Evolutionary conservation across 2,888 invertebrate species (phyloP).

Genomic region (Macaria notata): DNA sequence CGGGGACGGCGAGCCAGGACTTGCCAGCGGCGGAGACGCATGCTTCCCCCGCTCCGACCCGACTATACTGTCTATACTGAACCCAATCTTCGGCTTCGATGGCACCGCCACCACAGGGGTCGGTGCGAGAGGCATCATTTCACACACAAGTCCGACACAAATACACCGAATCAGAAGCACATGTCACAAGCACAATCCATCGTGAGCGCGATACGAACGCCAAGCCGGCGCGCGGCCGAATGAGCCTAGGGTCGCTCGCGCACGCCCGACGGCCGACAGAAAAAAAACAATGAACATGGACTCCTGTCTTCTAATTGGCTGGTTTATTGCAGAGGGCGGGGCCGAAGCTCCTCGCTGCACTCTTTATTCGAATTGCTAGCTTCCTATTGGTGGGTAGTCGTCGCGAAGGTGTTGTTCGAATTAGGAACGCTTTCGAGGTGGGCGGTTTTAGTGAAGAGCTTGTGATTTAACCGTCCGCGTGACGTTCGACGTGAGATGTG

Average conservation of each 20-base stretch:
- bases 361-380: slow-evolving; percentile 58
- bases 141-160: slow-evolving; percentile 72
- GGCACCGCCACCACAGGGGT: slow-evolving; percentile 95
- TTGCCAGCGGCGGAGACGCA: slow-evolving; percentile 81
- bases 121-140: slow-evolving; percentile 97
- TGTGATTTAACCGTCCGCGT: slow-evolving; percentile 71
- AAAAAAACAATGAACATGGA: slow-evolving; percentile 72
- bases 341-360: slow-evolving; percentile 48
- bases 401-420: slow-evolving; percentile 66
- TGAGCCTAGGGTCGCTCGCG: slow-evolving; percentile 51
- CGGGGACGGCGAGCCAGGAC: slow-evolving; percentile 73
- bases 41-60: slow-evolving; percentile 79
- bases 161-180: slow-evolving; percentile 71
- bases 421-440: slow-evolving; percentile 70
- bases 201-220: slow-evolving; percentile 76
- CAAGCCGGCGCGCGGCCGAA: slow-evolving; percentile 79
- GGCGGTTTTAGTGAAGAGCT: slow-evolving; percentile 66
- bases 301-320: slow-evolving; percentile 62
- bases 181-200: slow-evolving; percentile 81
- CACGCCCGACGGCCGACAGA: slow-evolving; percentile 57
- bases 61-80: slow-evolving; percentile 97
- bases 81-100: slow-evolving; percentile 96
- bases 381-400: slow-evolving; percentile 55
- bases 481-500: slow-evolving; percentile 60
- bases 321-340: slow-evolving; percentile 53